Evolutionary conservation across 2,113 vertebrate species (phyloP).

Genomic region (Clarias gariepinus): DNA sequence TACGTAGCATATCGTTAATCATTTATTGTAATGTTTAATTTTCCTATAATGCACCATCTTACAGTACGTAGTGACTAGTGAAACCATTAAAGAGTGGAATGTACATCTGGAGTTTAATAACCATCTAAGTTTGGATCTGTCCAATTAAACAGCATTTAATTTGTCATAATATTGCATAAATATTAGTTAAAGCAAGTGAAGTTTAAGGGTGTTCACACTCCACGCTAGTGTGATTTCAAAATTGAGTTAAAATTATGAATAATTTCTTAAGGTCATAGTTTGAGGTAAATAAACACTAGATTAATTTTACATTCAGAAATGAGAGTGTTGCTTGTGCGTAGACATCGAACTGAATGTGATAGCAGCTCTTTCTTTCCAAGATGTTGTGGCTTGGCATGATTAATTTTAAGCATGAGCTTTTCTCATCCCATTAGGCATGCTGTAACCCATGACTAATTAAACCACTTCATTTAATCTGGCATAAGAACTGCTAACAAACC

Average conservation of each 20-base stretch:
- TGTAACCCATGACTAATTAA: slow-evolving; percentile 27
- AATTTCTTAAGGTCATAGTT: neutral
- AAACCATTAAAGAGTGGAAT: neutral
- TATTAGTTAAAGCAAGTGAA: neutral
- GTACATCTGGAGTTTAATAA: neutral
- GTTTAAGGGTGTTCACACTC: neutral
- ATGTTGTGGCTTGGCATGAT: neutral
- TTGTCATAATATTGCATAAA: neutral
- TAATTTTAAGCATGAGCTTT: slow-evolving; percentile 3
- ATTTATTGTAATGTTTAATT: neutral
- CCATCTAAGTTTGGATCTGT: neutral
- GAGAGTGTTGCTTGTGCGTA: neutral
- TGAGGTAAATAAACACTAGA: slow-evolving; percentile 1
- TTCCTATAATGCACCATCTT: neutral
- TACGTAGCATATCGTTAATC: too few species aligned
- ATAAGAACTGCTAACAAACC: neutral
- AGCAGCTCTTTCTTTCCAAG: neutral
- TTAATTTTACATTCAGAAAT: neutral
- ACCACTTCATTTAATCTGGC: slow-evolving; percentile 2
- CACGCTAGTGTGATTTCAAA: neutral
- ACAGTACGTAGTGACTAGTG: neutral
- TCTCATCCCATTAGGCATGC: slow-evolving; percentile 9
- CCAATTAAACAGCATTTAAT: neutral
- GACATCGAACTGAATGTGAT: slow-evolving; percentile 10
- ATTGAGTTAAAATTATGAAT: neutral